Base-by-base conservation (phyloP, 1,140 invertebrate species). In the Drosophila ambigua region DNA sequence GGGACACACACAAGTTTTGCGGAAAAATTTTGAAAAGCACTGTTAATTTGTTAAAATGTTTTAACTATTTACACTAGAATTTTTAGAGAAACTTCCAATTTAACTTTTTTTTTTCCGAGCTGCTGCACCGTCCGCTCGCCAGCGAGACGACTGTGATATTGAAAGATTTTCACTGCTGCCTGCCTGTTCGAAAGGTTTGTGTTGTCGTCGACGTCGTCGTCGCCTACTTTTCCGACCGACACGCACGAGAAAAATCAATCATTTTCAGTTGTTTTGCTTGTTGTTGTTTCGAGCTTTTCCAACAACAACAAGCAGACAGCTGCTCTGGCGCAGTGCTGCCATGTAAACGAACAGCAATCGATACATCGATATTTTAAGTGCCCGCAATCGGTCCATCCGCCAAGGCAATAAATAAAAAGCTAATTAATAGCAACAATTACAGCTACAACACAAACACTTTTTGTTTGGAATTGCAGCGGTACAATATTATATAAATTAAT, bases 211-310 rank as follows among this genome's bases (percentile, higher is more conserved):
- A 46, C 61, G 55, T 20, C 13, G 31, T 71, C 73, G 64, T 74
- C 62, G 80, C 75, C 66, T 83, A 67, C 79, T 78, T 83, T 82
- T 83, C 79, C 72, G 77, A 77, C 50, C 55, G 55, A 61, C 54
- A 49, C 55, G 59, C 72, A 80, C 74, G 79, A 80, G 67, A 84
- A 84, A 84, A 84, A 84, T 84, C 80, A 84, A 84, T 84, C 80
- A 82, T 83, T 81, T 75, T 83, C 79, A 52, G 50, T 76, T 83
- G 79, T 83, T 83, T 82, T 83, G 69, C 78, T 83, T 83, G 35
- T 83, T 66, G 61, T 82, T 74, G 63, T 77, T 82, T 77, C 78
- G 79, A 81, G 75, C 68, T 81, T 74, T 82, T 53, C 41, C 50
- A 64, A 31, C 46, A 79, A 72, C 61, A 75, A 54, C 50, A 64